phyloP scores from a whole-genome alignment of 2,888 invertebrate species.

The Eremobia ochroleuca region DNA sequence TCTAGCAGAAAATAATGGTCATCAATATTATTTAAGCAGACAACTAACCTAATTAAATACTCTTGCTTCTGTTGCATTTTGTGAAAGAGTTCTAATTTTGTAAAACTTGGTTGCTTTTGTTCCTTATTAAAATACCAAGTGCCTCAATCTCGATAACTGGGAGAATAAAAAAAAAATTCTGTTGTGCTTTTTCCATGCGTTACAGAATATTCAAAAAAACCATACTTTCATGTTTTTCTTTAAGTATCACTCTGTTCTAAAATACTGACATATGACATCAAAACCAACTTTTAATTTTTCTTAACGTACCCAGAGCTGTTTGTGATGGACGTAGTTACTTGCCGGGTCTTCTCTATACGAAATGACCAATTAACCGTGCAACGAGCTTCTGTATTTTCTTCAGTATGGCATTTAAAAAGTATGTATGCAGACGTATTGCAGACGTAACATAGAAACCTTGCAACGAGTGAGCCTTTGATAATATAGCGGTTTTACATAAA shows the following conservation, averaged over 20 bases:
- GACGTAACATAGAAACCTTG: neutral
- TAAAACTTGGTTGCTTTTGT: neutral
- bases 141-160: neutral
- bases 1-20: neutral
- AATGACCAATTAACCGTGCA: no score
- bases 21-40: neutral
- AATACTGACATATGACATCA: neutral
- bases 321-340: neutral
- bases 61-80: neutral
- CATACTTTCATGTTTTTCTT: no score
- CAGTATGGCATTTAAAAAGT: no score
- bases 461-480: neutral
- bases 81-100: neutral
- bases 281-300: neutral
- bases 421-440: neutral
- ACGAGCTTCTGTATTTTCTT: no score
- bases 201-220: neutral
- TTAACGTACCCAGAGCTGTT: neutral
- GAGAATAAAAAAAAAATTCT: slow-evolving; percentile 13
- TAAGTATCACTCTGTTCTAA: no score
- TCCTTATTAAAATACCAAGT: neutral
- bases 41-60: neutral
- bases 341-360: no score
- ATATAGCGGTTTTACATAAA: no score
- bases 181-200: neutral